phyloP scores from a whole-genome alignment of 2,113 vertebrate species.

The Notothenia rossii region DNA sequence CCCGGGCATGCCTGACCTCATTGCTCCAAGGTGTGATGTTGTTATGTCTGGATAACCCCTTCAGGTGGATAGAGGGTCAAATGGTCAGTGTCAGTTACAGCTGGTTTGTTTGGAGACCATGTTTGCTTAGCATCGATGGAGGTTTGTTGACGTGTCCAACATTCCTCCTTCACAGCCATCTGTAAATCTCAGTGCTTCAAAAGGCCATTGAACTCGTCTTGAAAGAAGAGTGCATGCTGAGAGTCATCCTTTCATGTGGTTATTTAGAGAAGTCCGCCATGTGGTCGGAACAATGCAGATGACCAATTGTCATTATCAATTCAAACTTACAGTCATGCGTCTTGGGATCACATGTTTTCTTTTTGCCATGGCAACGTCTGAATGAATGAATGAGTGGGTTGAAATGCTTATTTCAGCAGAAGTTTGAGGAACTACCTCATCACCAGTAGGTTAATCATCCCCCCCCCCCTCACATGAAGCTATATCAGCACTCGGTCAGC shows the following conservation, averaged over 20 bases:
- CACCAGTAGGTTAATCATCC: constrained; percentile 27
- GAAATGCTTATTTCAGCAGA: constrained; percentile 21
- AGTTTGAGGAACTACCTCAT: constrained; percentile 56
- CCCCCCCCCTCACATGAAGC: constrained; percentile 6
- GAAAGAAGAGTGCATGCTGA: constrained; percentile 25
- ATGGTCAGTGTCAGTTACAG: constrained; percentile 48
- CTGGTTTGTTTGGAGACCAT: constrained; percentile 32
- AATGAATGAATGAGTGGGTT: constrained; percentile 46
- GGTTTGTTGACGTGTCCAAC: constrained; percentile 46
- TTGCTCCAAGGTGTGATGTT: constrained; percentile 54
- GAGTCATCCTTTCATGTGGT: constrained; percentile 32
- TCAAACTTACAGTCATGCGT: constrained; percentile 32
- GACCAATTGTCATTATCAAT: constrained; percentile 27
- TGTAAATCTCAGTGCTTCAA: constrained; percentile 18
- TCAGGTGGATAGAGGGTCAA: constrained; percentile 49
- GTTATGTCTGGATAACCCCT: constrained; percentile 47
- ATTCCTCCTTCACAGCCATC: constrained; percentile 10
- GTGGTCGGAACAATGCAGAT: constrained; percentile 39
- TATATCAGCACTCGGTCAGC: constrained; percentile 62
- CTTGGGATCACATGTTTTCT: constrained; percentile 55
- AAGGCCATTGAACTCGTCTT: constrained; percentile 25
- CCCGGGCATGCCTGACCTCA: constrained; percentile 59
- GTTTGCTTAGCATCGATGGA: constrained; percentile 25
- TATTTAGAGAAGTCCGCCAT: constrained; percentile 39
- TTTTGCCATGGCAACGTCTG: not conserved